A percentile compares a stretch with the other conserved stretches of the same genome.
Evolutionary conservation across 2,888 invertebrate species (phyloP).

Genomic region (Nomada fucata): DNA sequence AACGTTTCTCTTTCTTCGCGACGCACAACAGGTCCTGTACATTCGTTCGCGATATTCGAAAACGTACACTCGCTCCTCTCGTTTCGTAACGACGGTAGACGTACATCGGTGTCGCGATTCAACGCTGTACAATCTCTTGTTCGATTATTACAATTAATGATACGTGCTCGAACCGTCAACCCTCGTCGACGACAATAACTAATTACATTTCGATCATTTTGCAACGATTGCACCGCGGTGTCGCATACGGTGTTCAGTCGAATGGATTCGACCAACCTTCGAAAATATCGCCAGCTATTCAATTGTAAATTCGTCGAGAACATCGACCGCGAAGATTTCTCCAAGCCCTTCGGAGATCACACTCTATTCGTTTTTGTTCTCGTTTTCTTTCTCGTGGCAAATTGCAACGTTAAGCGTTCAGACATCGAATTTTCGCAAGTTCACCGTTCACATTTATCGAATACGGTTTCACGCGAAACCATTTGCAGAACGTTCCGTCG

Average conservation of each 20-base stretch:
- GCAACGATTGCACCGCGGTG: background rate
- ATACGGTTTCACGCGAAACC: background rate
- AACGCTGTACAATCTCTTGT: conserved; percentile 6
- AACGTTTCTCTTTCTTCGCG: background rate
- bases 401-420: background rate
- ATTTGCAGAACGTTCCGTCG: background rate
- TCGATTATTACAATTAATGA: conserved; percentile 6
- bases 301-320: background rate
- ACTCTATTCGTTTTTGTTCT: too few species aligned
- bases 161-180: background rate
- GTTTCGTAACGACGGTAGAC: background rate
- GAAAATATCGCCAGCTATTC: background rate
- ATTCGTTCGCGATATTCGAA: conserved; percentile 14
- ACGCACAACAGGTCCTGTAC: conserved; percentile 14
- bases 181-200: background rate
- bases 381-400: background rate
- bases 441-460: background rate
- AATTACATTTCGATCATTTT: background rate
- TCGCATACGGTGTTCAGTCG: background rate
- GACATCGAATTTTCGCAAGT: background rate
- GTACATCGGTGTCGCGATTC: background rate
- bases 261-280: background rate
- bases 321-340: background rate
- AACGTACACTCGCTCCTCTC: background rate
- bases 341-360: too few species aligned